Base-by-base conservation (phyloP, 2,888 invertebrate species). In the Heterodera filipjevi region DNA sequence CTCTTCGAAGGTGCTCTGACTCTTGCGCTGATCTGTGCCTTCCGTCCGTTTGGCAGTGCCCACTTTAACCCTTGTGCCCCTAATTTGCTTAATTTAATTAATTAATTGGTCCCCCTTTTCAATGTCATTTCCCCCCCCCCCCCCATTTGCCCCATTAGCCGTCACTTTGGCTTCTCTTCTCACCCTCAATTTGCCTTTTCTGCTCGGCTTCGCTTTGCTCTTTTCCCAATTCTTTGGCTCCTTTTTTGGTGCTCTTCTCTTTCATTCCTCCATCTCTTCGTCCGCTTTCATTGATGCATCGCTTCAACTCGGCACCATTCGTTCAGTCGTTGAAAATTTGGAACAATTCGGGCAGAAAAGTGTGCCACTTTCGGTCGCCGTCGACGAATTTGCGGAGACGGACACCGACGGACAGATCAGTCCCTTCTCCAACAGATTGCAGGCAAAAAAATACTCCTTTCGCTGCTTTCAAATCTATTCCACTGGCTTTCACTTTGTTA, bases 161-260 rank as follows among this genome's bases (percentile, higher is more conserved):
- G 71, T 79, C 22, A 82, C 81, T 27, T 35, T 80, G 10, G 78
- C 78, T 66, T 70, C 66, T 53, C 59, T 82, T 33, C 68, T 82
- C 68, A 78, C 78, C 35, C 73, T 80, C 19, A 64, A 77, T 8
- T 71, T 77, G 27, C 77, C 79, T 14, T 5, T 82, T 8, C 44
- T 82, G 35, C 66, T 80, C 33, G 82, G 79, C 16, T n/a, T 82
- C 22, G 75, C 77, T 16, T 66, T 82, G 39, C 64, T 82, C 12
- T 82, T 82, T 70, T 76, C 79, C 30, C 82, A 82, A 76, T 80
- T 72, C 44, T 82, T 82, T 49, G 82, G 79, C 12, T 82, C 82
- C 6, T 82, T 82, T 33, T 78, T 82, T 72, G 82, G 82, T 2
- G 79, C 82, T 0, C 64, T 82, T 27, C 66, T 82, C 8, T 74